Base-by-base conservation (phyloP, 2,113 vertebrate genomes). In the Prunella himalayana region DNA sequence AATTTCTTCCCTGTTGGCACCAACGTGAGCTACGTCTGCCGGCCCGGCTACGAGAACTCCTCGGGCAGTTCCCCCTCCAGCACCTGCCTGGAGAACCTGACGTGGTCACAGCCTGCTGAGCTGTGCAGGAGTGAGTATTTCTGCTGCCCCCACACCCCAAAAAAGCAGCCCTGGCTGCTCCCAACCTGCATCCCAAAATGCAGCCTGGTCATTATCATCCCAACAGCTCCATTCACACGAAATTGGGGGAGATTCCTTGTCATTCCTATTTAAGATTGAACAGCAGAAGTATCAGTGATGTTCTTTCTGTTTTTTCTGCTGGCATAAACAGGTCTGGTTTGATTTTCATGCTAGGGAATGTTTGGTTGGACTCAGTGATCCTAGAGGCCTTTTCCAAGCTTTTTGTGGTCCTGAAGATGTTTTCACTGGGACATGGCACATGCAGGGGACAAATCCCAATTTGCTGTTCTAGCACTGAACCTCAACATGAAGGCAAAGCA, bases 121-220 rank as follows among this genome's bases (percentile, higher is more conserved):
- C 88, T 96, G 31, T 97, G 97, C 92, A 71, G 78, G 83, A 95
- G 97, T 97, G 92, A 97, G 97, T 95, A 59, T 41, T 33, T 8
- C 47, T 15, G 82, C 53, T 49, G 28, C 14, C 22, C 25, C 13
- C 28, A 39, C 42, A 2, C 21, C 51, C 4, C 1, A 3, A 0
- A 57, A 50, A 42, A 13, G 24, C 65, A 19, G 49, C 16, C 11
- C 57, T 10, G n/a, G 41, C 41, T 44, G 72, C 18, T 68, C 47
- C 70, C 68, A 37, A 0, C 15, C 51, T 3, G 1, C 7, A 7
- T 6, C 49, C 77, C 63, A 49, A 68, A 59, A 16, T 3, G 25
- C 35, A 76, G 63, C 76, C 10, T 2, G 37, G n/a, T 7, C 0
- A 0, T 22, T 4, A 0, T 1, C 11, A n/a, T 16, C 73, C 63